These are phyloP conservation scores for Nebria brevicollis DNA, from an alignment of 2,888 invertebrate species.

Conservation along the genomic window DNA sequence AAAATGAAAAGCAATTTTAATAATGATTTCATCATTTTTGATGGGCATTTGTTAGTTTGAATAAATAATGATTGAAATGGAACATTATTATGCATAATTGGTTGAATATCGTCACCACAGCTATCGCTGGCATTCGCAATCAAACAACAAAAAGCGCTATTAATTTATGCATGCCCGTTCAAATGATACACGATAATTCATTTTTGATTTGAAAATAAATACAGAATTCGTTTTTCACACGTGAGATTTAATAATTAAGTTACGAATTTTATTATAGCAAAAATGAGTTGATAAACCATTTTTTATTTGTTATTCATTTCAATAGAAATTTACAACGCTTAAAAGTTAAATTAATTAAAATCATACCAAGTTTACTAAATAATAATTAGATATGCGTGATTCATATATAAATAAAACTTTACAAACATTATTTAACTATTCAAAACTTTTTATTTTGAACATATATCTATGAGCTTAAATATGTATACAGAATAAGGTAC, in stretches of 20 bases:
- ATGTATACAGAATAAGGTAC: no score
- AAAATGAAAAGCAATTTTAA: no score
- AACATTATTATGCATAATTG: not conserved
- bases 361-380: no score
- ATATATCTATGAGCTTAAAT: no score
- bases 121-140: not conserved
- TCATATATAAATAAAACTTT: no score
- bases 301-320: not conserved
- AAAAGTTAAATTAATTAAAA: no score
- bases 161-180: not conserved
- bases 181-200: not conserved
- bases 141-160: not conserved
- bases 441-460: no score
- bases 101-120: not conserved
- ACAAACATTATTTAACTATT: no score
- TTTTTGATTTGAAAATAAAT: not conserved
- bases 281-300: not conserved
- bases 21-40: not conserved
- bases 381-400: no score
- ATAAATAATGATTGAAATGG: not conserved
- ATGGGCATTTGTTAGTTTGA: not conserved
- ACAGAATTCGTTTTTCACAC: not conserved
- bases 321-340: no score
- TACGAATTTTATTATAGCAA: not conserved
- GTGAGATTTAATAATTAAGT: not conserved